phyloP scores from a whole-genome alignment of 2,888 invertebrate species.

The Ctenicera cuprea region DNA sequence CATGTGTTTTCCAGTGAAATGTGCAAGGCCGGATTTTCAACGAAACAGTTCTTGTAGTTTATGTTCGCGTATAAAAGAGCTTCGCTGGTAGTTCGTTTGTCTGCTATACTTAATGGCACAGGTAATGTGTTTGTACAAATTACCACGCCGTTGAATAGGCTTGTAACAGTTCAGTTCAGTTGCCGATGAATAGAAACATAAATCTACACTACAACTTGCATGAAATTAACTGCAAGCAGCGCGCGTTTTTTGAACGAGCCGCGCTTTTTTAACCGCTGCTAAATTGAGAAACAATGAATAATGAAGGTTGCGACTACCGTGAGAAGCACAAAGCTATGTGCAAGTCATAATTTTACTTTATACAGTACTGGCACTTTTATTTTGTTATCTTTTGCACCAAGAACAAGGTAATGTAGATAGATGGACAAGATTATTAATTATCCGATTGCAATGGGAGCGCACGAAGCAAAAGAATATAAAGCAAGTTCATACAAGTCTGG shows the following conservation, averaged over 20 bases:
- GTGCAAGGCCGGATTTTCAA: slow-evolving; percentile 52
- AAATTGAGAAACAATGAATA: slow-evolving; percentile 26
- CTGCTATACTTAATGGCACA: slow-evolving; percentile 45
- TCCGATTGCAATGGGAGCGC: neutral
- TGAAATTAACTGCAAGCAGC: slow-evolving; percentile 31
- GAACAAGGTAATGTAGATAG: neutral
- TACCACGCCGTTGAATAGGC: slow-evolving; percentile 41
- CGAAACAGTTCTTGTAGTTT: slow-evolving; percentile 50
- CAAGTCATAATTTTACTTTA: slow-evolving; percentile 5
- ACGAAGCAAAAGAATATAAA: too few species aligned
- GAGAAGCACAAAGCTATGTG: slow-evolving; percentile 4
- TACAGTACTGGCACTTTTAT: neutral
- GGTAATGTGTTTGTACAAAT: slow-evolving; percentile 50
- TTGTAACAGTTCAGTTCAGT: slow-evolving; percentile 42
- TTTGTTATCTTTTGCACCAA: neutral
- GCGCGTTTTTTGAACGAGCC: neutral
- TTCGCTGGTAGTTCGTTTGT: slow-evolving; percentile 45
- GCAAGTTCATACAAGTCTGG: too few species aligned
- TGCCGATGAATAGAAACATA: slow-evolving; percentile 45
- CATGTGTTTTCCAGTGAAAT: slow-evolving; percentile 49
- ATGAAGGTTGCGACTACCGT: slow-evolving; percentile 20
- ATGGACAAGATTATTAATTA: neutral
- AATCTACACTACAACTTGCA: slow-evolving; percentile 34
- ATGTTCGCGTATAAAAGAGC: slow-evolving; percentile 47
- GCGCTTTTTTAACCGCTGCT: neutral